phyloP scores from a whole-genome alignment of 2,888 invertebrate species.

The Operophtera brumata region DNA sequence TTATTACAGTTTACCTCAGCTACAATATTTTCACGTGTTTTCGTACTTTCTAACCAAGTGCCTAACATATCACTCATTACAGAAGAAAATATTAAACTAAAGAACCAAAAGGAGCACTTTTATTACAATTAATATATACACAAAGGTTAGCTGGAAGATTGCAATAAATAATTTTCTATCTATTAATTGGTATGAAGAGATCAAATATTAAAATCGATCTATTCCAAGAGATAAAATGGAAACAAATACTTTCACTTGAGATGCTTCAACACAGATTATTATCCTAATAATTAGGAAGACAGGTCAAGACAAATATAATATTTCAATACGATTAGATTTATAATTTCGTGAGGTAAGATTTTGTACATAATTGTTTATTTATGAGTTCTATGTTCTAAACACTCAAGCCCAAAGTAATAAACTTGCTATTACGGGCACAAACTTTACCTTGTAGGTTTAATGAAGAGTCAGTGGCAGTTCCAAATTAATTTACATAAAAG shows the following conservation, averaged over 20 bases:
- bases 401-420: slow-evolving; percentile 19
- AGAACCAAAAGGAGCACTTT: too few species aligned
- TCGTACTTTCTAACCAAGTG: slow-evolving; percentile 14
- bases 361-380: neutral
- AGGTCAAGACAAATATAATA: neutral
- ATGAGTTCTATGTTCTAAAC: neutral
- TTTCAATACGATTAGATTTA: neutral
- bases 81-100: too few species aligned
- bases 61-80: too few species aligned
- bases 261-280: neutral
- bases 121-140: too few species aligned
- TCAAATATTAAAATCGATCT: too few species aligned
- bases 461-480: slow-evolving; percentile 38
- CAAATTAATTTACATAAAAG: slow-evolving; percentile 54
- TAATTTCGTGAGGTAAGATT: neutral
- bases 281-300: neutral
- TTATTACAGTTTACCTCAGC: slow-evolving; percentile 62
- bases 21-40: slow-evolving; percentile 48
- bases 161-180: too few species aligned
- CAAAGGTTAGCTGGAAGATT: too few species aligned
- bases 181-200: too few species aligned
- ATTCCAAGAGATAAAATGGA: too few species aligned
- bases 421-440: slow-evolving; percentile 4
- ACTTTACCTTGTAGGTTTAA: slow-evolving; percentile 21
- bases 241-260: too few species aligned